phyloP scores from a whole-genome alignment of 2,113 vertebrate species.

The Rhinichthys klamathensis region DNA sequence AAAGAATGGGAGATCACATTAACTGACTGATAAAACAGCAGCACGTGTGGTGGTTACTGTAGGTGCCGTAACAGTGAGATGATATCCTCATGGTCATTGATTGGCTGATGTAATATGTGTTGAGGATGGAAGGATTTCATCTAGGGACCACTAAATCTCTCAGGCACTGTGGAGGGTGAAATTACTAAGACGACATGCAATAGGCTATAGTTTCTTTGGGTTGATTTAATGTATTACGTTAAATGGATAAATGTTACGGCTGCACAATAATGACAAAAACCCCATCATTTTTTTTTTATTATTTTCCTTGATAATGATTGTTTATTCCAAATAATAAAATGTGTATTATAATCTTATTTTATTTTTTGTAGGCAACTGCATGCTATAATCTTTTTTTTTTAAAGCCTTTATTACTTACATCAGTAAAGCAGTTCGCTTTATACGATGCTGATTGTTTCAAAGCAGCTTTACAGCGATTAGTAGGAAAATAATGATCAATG shows the following conservation, averaged over 20 bases:
- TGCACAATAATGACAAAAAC: background rate
- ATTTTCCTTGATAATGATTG: background rate
- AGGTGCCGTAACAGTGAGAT: background rate
- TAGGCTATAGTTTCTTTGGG: background rate
- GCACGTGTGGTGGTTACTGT: background rate
- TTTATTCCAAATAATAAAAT: background rate
- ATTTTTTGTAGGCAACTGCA: background rate
- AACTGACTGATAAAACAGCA: constrained; percentile 35
- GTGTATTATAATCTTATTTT: background rate
- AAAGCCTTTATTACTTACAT: background rate
- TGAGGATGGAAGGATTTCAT: background rate
- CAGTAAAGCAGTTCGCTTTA: background rate
- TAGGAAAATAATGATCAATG: no score
- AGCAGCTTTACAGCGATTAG: no score
- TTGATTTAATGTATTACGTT: constrained; percentile 10
- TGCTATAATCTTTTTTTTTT: background rate
- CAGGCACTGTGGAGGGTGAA: constrained; percentile 4
- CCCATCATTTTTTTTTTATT: background rate
- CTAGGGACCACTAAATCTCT: background rate
- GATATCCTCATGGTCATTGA: constrained; percentile 11
- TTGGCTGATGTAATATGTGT: constrained; percentile 21
- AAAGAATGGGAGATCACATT: constrained; percentile 27
- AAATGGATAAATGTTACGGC: background rate
- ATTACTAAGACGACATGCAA: background rate
- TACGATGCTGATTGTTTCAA: no score